Conservation (phyloP, 1,140 invertebrate genomes). For the Pogonomyrmex barbatus region DNA sequence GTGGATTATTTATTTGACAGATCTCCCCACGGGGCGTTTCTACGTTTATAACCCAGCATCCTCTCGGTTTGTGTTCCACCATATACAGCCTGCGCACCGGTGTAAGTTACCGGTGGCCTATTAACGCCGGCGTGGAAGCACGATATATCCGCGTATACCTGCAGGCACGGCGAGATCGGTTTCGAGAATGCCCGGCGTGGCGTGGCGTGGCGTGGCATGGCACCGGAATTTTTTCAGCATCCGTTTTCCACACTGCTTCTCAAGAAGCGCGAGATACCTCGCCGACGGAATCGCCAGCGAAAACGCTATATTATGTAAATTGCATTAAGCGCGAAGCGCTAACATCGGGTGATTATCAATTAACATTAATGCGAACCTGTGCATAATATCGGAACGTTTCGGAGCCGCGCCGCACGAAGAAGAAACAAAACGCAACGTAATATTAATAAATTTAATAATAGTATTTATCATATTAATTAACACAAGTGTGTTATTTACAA, state of each 20-base stretch:
- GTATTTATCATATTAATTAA: neutral
- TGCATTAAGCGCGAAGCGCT: slow-evolving; percentile 27
- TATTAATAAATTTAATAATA: neutral
- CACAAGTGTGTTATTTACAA: neutral
- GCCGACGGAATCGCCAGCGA: slow-evolving; percentile 13
- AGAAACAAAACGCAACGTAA: neutral
- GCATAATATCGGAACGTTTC: slow-evolving; percentile 26
- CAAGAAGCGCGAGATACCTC: neutral
- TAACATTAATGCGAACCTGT: neutral
- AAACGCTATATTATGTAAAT: slow-evolving; percentile 49
- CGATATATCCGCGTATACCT: slow-evolving; percentile 57
- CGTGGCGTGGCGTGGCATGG: slow-evolving; percentile 12
- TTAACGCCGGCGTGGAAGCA: slow-evolving; percentile 61
- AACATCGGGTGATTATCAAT: slow-evolving; percentile 43
- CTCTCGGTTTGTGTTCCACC: slow-evolving; percentile 24
- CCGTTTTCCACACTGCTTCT: slow-evolving; percentile 45
- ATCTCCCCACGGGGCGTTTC: slow-evolving; percentile 69
- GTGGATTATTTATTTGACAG: slow-evolving; percentile 78
- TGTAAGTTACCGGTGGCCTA: slow-evolving; percentile 62
- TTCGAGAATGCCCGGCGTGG: slow-evolving; percentile 42
- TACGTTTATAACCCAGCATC: slow-evolving; percentile 62
- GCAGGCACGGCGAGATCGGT: slow-evolving; percentile 52
- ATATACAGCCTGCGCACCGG: slow-evolving; percentile 46
- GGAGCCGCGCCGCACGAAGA: neutral
- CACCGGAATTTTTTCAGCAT: slow-evolving; percentile 44